Conservation (phyloP, 1,140 invertebrate species). For the Teleopsis dalmanni region DNA sequence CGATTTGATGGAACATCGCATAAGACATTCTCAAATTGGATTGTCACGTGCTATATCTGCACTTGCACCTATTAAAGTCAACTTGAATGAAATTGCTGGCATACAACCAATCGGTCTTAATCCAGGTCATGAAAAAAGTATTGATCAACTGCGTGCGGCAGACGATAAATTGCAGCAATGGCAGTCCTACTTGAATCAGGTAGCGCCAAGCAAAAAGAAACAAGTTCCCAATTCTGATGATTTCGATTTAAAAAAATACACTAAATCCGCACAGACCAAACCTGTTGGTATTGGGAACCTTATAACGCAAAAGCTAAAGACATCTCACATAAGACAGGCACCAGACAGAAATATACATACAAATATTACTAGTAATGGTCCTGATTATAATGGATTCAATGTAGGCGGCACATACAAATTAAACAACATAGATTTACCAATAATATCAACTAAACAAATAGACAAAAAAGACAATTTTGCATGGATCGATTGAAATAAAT, state of each 20-base stretch:
- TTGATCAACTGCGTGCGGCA: constrained; percentile 44
- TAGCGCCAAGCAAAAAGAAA: constrained; percentile 13
- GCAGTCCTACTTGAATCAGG: constrained; percentile 35
- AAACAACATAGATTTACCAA: constrained; percentile 26
- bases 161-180: constrained; percentile 37
- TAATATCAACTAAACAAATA: constrained; percentile 11
- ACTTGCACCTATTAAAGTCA: constrained; percentile 47
- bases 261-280: constrained; percentile 12
- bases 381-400: no score
- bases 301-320: constrained; percentile 22
- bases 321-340: constrained; percentile 15
- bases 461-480: constrained; percentile 37
- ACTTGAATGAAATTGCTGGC: constrained; percentile 45
- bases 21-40: constrained; percentile 51
- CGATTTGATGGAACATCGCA: constrained; percentile 78
- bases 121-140: constrained; percentile 48
- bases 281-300: constrained; percentile 16
- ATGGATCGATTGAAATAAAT: constrained; percentile 33
- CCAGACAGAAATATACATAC: constrained; percentile 2
- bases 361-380: not conserved
- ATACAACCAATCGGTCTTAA: constrained; percentile 50
- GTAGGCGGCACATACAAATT: constrained; percentile 21
- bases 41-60: constrained; percentile 55
- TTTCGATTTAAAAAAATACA: constrained; percentile 18
- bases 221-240: constrained; percentile 7